phyloP scores from a whole-genome alignment of 23 tunicate genomes.

The Trididemnum nubilum region DNA sequence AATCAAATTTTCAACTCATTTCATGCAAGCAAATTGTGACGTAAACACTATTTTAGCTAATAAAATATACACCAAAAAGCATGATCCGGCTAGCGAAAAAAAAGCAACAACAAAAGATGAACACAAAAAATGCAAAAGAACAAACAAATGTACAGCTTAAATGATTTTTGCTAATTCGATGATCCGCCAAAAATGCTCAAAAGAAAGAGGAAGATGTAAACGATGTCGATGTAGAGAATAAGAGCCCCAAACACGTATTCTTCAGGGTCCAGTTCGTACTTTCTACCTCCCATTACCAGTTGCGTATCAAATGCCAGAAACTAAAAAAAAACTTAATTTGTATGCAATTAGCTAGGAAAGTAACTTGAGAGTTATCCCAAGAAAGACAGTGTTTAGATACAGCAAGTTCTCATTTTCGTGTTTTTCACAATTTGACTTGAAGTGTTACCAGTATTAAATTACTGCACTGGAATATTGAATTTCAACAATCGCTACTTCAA shows the following conservation, averaged over 20 bases:
- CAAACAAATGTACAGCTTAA: no score
- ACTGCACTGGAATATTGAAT: no score
- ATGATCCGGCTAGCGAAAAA: no score
- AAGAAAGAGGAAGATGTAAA: conserved; percentile 82
- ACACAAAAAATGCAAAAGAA: no score
- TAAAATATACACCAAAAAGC: no score
- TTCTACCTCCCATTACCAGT: conserved; percentile 89
- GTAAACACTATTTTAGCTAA: no score
- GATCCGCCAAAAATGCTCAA: conserved; percentile 59
- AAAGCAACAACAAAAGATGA: no score
- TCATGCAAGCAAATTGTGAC: no score
- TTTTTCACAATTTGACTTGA: neutral
- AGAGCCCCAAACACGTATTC: conserved; percentile 91
- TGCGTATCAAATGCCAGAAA: conserved; percentile 91
- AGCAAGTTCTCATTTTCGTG: neutral
- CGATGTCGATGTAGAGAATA: conserved; percentile 84
- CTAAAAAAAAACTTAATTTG: conserved; percentile 68
- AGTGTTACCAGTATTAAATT: no score
- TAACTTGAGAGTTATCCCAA: neutral
- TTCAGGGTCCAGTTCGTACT: conserved; percentile 84
- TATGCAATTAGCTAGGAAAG: no score
- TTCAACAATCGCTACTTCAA: no score
- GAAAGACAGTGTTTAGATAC: neutral
- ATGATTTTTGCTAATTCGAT: conserved; percentile 4
- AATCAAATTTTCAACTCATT: no score